phyloP scores from a whole-genome alignment of 2,888 invertebrate genomes.

The Hermodice carunculata region DNA sequence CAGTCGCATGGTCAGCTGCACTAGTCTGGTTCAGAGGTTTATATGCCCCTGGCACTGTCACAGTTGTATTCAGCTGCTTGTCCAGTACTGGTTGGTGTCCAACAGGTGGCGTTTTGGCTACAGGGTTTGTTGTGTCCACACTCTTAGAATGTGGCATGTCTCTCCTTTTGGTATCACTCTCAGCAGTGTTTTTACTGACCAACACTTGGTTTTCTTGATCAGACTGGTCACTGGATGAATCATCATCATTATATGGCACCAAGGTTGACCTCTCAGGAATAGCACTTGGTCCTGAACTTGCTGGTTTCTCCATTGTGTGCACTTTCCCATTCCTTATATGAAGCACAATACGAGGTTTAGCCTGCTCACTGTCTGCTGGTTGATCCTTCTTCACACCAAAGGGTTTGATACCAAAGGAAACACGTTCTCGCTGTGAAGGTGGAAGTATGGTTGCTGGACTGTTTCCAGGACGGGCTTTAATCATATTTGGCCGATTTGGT shows the following conservation, averaged over 20 bases:
- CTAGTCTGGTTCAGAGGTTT: conserved; percentile 17
- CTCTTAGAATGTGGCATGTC: too few relatives aligned
- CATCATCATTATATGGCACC: conserved; percentile 68
- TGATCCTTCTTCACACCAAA: background rate
- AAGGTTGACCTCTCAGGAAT: conserved; percentile 27
- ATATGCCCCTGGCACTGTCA: conserved; percentile 54
- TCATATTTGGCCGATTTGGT: too few relatives aligned
- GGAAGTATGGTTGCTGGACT: conserved; percentile 8
- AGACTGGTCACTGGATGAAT: too few relatives aligned
- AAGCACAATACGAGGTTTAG: conserved; percentile 65
- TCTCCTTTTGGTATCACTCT: too few relatives aligned
- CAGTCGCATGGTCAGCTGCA: background rate
- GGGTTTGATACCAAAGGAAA: conserved; percentile 52
- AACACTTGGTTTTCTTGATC: too few relatives aligned
- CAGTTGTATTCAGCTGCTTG: conserved; percentile 52
- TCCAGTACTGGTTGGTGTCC: conserved; percentile 53
- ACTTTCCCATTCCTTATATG: conserved; percentile 66
- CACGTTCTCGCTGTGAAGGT: conserved; percentile 45
- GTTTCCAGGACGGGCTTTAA: background rate
- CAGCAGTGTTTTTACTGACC: too few relatives aligned
- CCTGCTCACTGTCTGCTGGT: conserved; percentile 26
- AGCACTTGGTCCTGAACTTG: background rate
- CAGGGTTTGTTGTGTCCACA: background rate
- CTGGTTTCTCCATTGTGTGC: conserved; percentile 3
- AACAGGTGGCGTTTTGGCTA: too few relatives aligned